Conservation (phyloP, 2,113 vertebrate species). For the Eulemur macaco region DNA sequence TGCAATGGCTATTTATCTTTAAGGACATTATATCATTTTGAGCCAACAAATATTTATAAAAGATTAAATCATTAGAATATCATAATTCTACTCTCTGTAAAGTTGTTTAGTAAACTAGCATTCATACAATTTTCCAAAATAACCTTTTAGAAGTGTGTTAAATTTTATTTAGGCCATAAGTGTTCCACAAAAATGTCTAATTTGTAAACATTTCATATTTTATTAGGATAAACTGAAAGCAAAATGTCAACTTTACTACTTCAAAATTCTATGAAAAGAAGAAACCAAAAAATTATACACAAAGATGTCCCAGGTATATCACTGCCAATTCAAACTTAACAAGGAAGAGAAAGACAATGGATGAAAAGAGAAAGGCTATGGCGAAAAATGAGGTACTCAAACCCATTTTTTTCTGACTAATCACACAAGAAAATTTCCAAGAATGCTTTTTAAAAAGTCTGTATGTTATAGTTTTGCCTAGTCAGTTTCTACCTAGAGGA, state of each 20-base stretch:
- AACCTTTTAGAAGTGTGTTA: background rate
- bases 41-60: background rate
- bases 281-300: background rate
- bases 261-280: background rate
- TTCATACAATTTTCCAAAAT: constrained; percentile 19
- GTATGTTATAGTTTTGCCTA: background rate
- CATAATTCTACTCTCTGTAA: background rate
- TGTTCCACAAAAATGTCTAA: background rate
- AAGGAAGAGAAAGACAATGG: background rate
- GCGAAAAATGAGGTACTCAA: background rate
- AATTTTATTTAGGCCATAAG: background rate
- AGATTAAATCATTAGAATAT: background rate
- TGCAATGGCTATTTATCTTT: background rate
- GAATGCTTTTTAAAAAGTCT: background rate
- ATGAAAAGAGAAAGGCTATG: background rate
- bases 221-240: background rate
- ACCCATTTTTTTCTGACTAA: background rate
- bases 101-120: background rate
- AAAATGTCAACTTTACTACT: background rate
- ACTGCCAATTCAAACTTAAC: background rate
- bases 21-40: background rate
- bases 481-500: background rate
- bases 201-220: background rate
- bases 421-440: background rate
- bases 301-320: background rate